A percentile compares a stretch with the other conserved stretches of the same genome.
Conservation (phyloP, 2,888 invertebrate genomes). For the Cynaeus angustus region DNA sequence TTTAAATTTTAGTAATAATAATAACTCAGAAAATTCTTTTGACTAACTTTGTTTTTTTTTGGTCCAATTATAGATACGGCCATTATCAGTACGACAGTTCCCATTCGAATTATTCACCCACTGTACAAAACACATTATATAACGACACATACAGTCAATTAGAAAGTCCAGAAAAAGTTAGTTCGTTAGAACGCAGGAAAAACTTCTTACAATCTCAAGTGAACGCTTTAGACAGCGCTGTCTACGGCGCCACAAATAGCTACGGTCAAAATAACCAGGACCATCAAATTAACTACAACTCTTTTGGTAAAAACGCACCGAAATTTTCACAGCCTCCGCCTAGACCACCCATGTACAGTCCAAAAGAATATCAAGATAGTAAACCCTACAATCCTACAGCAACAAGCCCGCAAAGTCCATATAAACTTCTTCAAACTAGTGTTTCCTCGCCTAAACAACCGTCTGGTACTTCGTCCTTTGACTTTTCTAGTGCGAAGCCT, state of each 20-base stretch:
- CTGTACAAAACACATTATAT: conserved; percentile 59
- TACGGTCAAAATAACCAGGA: conserved; percentile 51
- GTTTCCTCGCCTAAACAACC: conserved; percentile 57
- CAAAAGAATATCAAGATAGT: conserved; percentile 43
- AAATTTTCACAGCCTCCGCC: conserved; percentile 54
- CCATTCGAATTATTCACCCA: conserved; percentile 55
- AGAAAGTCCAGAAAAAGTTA: conserved; percentile 70
- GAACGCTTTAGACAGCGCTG: conserved; percentile 65
- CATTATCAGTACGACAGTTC: conserved; percentile 57
- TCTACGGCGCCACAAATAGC: conserved; percentile 64
- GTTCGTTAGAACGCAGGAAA: conserved; percentile 68
- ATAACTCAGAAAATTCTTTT: background rate
- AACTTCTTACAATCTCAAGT: conserved; percentile 64
- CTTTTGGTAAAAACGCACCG: conserved; percentile 59
- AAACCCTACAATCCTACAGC: conserved; percentile 46
- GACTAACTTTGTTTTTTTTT: background rate
- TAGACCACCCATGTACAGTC: conserved; percentile 5
- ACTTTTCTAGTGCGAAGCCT: conserved; percentile 10
- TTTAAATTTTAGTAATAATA: too few relatives aligned
- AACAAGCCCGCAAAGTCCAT: conserved; percentile 42
- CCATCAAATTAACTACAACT: conserved; percentile 56
- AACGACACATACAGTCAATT: conserved; percentile 68
- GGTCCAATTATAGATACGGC: conserved; percentile 31
- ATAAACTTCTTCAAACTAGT: conserved; percentile 51
- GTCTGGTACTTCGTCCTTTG: conserved; percentile 24